Conservation (phyloP, 2,888 invertebrate genomes). For the Dynastes hyllus region DNA sequence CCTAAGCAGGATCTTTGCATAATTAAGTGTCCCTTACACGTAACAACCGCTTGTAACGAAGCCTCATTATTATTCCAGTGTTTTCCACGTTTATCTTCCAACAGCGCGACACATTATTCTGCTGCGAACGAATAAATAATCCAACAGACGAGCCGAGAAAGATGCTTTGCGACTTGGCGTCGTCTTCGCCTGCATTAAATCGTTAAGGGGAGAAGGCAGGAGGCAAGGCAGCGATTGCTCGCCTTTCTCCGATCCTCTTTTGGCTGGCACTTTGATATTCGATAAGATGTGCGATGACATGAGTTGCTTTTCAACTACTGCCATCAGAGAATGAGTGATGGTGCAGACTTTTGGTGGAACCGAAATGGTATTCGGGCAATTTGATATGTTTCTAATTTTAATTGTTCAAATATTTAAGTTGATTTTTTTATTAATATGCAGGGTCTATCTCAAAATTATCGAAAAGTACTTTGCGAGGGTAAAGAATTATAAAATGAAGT, state of each 20-base stretch:
- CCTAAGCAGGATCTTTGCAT: conserved; percentile 24
- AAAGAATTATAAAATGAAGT: too few relatives aligned
- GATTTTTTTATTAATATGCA: too few relatives aligned
- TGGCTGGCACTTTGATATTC: conserved; percentile 14
- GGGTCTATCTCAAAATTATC: too few relatives aligned
- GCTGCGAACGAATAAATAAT: conserved; percentile 33
- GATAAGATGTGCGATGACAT: too few relatives aligned
- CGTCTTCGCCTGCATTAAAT: conserved; percentile 30
- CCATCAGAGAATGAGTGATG: too few relatives aligned
- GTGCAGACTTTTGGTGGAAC: too few relatives aligned
- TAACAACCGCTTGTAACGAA: conserved; percentile 43
- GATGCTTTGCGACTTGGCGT: conserved; percentile 10
- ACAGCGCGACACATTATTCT: conserved; percentile 22
- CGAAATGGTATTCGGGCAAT: too few relatives aligned
- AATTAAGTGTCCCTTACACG: conserved; percentile 39
- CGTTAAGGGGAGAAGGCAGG: conserved; percentile 14
- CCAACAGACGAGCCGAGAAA: background rate
- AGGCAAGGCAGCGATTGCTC: background rate
- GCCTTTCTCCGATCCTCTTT: background rate
- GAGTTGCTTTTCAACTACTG: too few relatives aligned
- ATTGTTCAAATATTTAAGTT: too few relatives aligned
- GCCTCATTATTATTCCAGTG: conserved; percentile 33
- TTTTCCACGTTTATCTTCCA: conserved; percentile 36
- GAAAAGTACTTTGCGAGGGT: too few relatives aligned
- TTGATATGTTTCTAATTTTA: too few relatives aligned